These are phyloP conservation scores for Erinaceus europaeus DNA, from an alignment of 2,113 vertebrate genomes.

Conservation along the genomic window DNA sequence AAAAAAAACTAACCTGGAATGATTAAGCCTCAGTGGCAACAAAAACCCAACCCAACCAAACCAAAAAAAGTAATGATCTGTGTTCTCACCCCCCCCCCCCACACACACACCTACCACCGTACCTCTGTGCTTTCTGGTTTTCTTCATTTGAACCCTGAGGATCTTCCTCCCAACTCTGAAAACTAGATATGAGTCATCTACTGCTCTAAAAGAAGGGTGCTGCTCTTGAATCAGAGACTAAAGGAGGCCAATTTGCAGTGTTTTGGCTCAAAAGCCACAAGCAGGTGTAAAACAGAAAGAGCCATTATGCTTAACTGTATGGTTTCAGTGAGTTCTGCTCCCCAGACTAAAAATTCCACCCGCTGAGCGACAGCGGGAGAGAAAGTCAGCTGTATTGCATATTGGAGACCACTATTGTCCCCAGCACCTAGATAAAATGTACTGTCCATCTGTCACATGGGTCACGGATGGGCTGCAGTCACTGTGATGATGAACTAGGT, in stretches of 20 bases:
- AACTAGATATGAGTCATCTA: background rate
- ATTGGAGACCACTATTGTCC: background rate
- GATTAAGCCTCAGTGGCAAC: no score
- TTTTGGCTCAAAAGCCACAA: slow-evolving; percentile 17
- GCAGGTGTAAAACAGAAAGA: background rate
- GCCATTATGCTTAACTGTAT: background rate
- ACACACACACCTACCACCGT: background rate
- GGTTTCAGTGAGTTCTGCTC: background rate
- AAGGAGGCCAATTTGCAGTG: background rate
- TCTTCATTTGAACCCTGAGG: background rate
- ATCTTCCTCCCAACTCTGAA: background rate
- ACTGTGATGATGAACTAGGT: background rate
- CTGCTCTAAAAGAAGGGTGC: background rate
- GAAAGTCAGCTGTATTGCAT: no score
- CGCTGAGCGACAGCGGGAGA: background rate
- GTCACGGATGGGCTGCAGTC: background rate
- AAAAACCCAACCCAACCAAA: no score
- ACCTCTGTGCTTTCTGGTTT: background rate
- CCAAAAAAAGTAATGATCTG: no score
- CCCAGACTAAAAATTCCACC: background rate
- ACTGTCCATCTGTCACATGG: background rate
- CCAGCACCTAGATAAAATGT: background rate
- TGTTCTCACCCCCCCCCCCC: background rate
- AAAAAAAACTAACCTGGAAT: no score
- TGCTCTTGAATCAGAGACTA: background rate